Evolutionary conservation across 2,797 vertebrate species (phyloP), one percentile per base, ranked within the genome.

Genomic region (Rhinella marina): DNA sequence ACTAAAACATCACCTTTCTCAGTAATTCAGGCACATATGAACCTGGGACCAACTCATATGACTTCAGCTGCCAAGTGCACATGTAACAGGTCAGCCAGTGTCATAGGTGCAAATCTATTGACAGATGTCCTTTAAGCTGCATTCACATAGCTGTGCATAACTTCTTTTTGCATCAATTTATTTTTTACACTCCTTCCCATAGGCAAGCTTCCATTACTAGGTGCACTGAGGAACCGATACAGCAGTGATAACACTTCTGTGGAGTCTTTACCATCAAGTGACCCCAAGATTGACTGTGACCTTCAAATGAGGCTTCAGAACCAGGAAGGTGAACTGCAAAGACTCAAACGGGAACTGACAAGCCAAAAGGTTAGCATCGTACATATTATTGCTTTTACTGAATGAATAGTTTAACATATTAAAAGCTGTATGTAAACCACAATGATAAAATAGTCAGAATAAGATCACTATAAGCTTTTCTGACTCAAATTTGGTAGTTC

Each of bases 301-400:
- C 85, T 93, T 92, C 97, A 96, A 29, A 91, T 95, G 21, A 96
- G 95, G 62, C 93, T 96, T 57, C 97, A 98, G 89, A 96, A 81
- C 90, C 97, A 97, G 85, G 96, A 98, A 90, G 97, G 97, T n/a
- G 97, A 98, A 85, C 23, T 99, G 91, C 93, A 92, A 83, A 94
- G 91, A 62, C 93, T 99, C 50, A 91, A 90, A 91, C 97, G 98
- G 82, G 98, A 99, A 52, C 94, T 99, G 64, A 88, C 94, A 88
- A 96, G 96, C 85, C 98, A 99, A 92, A 99, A 98, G 97, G 97
- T 97, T 70, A 52, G 84, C n/a, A 56, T 17, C 29, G 10, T 70
- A 19, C 27, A 12, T 52, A 80, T 80, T 41, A 41, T 41, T 17
- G 13, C 21, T 4, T 1, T 62, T 27, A 48, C 27, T 2, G 16